These are phyloP conservation scores for Pinctada fucata DNA, from an alignment of 2,888 invertebrate species.

Conservation along the genomic window DNA sequence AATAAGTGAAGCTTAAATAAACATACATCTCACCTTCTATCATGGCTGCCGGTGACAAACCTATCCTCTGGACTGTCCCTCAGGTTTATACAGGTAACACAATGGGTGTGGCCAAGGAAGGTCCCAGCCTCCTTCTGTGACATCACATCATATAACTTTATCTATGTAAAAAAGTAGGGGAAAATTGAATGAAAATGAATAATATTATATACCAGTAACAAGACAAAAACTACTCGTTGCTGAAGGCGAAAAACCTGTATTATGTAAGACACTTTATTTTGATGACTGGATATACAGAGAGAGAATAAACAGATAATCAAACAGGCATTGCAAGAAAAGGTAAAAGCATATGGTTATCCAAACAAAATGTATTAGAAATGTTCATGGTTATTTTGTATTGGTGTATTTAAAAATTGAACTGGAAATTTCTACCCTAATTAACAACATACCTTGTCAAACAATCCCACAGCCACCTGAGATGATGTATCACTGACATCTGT, in stretches of 20 bases:
- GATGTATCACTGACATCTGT: conserved; percentile 52
- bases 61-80: conserved; percentile 55
- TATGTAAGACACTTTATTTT: no score
- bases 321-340: no score
- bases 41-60: conserved; percentile 67
- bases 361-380: no score
- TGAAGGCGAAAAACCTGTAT: no score
- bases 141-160: conserved; percentile 66
- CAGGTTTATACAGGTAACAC: conserved; percentile 63
- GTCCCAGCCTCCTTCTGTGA: conserved; percentile 48
- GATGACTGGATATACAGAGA: no score
- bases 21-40: conserved; percentile 61
- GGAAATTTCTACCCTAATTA: not conserved
- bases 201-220: no score
- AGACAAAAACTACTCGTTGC: no score
- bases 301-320: no score
- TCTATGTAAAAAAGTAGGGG: conserved; percentile 48
- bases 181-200: not conserved
- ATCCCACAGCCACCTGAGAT: conserved; percentile 54
- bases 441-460: conserved; percentile 13
- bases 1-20: no score
- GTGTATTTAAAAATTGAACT: no score
- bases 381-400: no score
- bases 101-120: conserved; percentile 64
- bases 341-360: no score